phyloP scores from a whole-genome alignment of 2,888 invertebrate species.

The Petrolisthes cinctipes region DNA sequence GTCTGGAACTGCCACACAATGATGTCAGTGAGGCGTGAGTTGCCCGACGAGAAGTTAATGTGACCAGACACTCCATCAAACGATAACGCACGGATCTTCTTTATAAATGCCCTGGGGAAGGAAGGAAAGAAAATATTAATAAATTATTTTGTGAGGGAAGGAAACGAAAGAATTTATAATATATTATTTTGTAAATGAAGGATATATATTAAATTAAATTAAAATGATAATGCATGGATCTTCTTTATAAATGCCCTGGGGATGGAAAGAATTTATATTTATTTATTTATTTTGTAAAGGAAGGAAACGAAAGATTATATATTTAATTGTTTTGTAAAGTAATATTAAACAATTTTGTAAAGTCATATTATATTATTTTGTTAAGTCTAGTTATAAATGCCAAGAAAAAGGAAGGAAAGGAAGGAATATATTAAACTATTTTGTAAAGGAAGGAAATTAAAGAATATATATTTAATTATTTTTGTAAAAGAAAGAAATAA shows the following conservation, averaged over 20 bases:
- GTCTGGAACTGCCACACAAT: slow-evolving; percentile 70
- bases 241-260: slow-evolving; percentile 52
- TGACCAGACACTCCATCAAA: slow-evolving; percentile 82
- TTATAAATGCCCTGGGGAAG: slow-evolving; percentile 49
- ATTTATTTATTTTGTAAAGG: too few relatives aligned
- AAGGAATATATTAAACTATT: neutral
- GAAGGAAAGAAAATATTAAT: too few relatives aligned
- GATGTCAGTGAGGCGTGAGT: slow-evolving; percentile 73
- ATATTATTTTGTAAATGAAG: slow-evolving; percentile 70
- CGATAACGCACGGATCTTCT: slow-evolving; percentile 49
- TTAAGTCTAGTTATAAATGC: neutral
- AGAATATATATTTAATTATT: too few relatives aligned
- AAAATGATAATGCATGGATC: slow-evolving; percentile 70
- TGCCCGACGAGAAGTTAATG: slow-evolving; percentile 78
- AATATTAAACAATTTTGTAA: too few relatives aligned
- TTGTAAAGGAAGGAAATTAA: too few relatives aligned
- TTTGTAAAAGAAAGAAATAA: neutral
- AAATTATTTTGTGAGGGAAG: too few relatives aligned
- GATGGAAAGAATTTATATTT: too few relatives aligned
- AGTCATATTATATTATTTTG: neutral
- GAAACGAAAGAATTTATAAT: slow-evolving; percentile 66
- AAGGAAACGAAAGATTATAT: neutral
- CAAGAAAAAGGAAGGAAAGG: neutral
- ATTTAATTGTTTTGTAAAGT: slow-evolving; percentile 71
- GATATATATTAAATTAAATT: too few relatives aligned